Evolutionary conservation across 2,888 invertebrate genomes (phyloP), one percentile per base, ranked within the genome.

Genomic region (Eulithis testata): DNA sequence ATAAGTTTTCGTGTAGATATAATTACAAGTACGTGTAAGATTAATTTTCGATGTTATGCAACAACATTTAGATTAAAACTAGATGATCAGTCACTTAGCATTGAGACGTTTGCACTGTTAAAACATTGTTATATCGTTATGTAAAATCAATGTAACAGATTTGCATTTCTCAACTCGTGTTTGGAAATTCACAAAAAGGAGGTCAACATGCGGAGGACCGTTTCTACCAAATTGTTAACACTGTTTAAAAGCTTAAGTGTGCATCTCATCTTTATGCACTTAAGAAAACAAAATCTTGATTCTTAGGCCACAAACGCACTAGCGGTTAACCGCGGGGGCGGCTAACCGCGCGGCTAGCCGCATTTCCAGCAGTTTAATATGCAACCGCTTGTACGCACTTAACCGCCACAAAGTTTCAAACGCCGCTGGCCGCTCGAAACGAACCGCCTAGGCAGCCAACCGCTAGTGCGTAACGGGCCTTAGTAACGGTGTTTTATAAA

Each of bases 1-100:
- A 91, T 91, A 92, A 90, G 91, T 89, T 89, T 89, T 85, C 87
- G 82, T 87, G 79, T 88, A 90, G 84, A 80, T 84, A 81, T 84
- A 85, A 78, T 81, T 82, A 59, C 49, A 45, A 62, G 49, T 49
- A 78, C 61, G 73, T 73, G 68, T 87, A 85, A 83, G 83, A 78
- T 79, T 78, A 77, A 77, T 80, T 83, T 75, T 75, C 74, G 74
- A 79, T 72, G 76, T 73, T 77, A 70, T 72, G 71, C 72, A 74
- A 78, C 71, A 72, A 78, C 71, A 72, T 63, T 21, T 43, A 64
- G 50, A 70, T 66, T 62, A 59, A 64, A 70, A 69, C 61, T 56
- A 70, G 63, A 70, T 73, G 74, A 72, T 63, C 69, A 56, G 67
- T 69, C 68, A 72, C 60, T 72, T 70, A 69, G 57, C 71, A 69